Evolutionary conservation across 2,888 invertebrate species (phyloP).

Genomic region (Odiellus spinosus): DNA sequence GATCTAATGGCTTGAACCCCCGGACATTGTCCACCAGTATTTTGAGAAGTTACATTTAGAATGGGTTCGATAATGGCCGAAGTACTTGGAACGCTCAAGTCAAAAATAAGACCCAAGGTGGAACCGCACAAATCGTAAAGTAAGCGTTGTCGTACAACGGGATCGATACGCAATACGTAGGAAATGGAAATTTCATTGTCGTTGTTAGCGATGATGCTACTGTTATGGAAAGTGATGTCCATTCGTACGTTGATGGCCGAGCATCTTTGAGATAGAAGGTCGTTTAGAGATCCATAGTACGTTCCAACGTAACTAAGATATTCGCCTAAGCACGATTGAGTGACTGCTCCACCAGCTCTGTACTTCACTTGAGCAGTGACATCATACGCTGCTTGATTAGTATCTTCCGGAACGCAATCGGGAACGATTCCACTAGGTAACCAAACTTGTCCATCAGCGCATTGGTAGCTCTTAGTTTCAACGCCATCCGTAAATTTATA

Average conservation of each 20-base stretch:
- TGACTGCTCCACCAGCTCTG: constrained; percentile 75
- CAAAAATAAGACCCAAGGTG: constrained; percentile 80
- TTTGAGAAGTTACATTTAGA: constrained; percentile 57
- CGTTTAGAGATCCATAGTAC: constrained; percentile 63
- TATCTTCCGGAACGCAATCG: constrained; percentile 83
- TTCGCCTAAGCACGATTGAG: constrained; percentile 62
- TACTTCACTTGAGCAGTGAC: constrained; percentile 72
- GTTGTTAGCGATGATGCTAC: constrained; percentile 35
- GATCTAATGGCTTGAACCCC: constrained; percentile 72
- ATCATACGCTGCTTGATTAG: constrained; percentile 81
- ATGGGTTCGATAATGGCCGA: constrained; percentile 76
- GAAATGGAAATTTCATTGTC: constrained; percentile 23
- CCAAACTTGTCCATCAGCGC: constrained; percentile 62
- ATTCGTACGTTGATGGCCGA: constrained; percentile 88
- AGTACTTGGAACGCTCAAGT: constrained; percentile 79
- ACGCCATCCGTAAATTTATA: constrained; percentile 80
- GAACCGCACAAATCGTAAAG: constrained; percentile 89
- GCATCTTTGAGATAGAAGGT: constrained; percentile 71
- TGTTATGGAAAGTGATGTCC: constrained; percentile 75
- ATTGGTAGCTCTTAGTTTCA: constrained; percentile 67
- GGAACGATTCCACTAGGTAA: constrained; percentile 75
- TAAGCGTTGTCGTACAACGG: constrained; percentile 73
- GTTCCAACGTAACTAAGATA: constrained; percentile 40
- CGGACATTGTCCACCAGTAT: constrained; percentile 78
- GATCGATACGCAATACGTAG: constrained; percentile 69